phyloP scores from a whole-genome alignment of 2,888 invertebrate genomes.

The Colletes collaris region DNA sequence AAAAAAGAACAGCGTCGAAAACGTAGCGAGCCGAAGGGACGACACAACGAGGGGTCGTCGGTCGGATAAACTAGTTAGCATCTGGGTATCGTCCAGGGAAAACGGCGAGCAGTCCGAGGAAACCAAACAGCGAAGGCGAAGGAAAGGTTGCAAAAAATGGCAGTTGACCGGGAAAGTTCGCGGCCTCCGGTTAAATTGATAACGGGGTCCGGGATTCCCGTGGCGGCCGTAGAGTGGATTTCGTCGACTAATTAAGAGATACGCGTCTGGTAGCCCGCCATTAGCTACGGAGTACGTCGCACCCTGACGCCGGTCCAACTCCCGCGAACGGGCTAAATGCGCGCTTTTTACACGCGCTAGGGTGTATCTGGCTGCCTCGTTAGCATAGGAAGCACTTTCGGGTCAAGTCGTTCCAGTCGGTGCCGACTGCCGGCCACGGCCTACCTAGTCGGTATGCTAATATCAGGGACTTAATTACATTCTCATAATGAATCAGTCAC shows the following conservation, averaged over 20 bases:
- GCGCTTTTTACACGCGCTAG: conserved; percentile 40
- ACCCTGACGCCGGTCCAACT: conserved; percentile 42
- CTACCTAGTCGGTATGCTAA: conserved; percentile 76
- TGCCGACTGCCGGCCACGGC: conserved; percentile 46
- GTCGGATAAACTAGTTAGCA: conserved; percentile 46
- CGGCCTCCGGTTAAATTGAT: conserved; percentile 69
- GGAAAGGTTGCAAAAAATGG: conserved; percentile 25
- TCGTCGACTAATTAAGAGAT: conserved; percentile 76
- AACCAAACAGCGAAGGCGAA: neutral
- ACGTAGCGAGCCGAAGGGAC: conserved; percentile 14
- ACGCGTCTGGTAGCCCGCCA: conserved; percentile 69
- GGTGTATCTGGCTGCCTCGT: conserved; percentile 67
- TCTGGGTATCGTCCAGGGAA: conserved; percentile 40
- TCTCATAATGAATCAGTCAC: conserved; percentile 80
- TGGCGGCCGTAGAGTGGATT: conserved; percentile 61
- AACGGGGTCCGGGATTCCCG: conserved; percentile 50
- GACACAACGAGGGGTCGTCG: conserved; percentile 16
- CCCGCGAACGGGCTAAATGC: conserved; percentile 55
- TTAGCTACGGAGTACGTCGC: conserved; percentile 51
- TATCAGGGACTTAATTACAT: conserved; percentile 77
- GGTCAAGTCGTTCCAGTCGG: conserved; percentile 73
- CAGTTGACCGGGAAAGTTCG: conserved; percentile 60
- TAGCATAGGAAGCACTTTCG: conserved; percentile 75
- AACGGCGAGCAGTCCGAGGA: conserved; percentile 2
- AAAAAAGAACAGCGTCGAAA: neutral